Percentiles rank a stretch among this genome's conserved stretches.
These are phyloP conservation scores for Vireo altiloquus DNA, from an alignment of 2,113 vertebrate genomes.

Conservation along the genomic window DNA sequence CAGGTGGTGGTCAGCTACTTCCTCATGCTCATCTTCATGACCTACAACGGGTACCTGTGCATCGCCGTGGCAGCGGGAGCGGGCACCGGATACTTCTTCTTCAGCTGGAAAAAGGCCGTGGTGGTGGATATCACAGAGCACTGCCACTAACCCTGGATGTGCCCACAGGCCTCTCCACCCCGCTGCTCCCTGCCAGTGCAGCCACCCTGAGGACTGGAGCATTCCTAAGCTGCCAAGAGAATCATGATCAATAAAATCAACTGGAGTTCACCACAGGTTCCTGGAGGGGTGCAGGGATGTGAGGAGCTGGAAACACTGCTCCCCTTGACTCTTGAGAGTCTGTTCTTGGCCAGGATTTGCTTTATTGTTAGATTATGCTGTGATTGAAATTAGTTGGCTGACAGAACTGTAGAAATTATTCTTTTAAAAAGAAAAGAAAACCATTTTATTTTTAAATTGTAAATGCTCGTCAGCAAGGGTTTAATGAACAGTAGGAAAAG, in stretches of 20 bases:
- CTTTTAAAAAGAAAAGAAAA: neutral
- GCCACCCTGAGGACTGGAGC: neutral
- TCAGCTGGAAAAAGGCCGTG: slow-evolving; percentile 97
- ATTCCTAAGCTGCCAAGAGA: slow-evolving; percentile 13
- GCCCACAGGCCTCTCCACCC: slow-evolving; percentile 2
- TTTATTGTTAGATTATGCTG: slow-evolving; percentile 41
- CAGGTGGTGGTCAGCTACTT: slow-evolving; percentile 97
- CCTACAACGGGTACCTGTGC: slow-evolving; percentile 96
- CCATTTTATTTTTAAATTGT: slow-evolving; percentile 1
- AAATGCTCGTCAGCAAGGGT: neutral
- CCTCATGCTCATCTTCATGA: slow-evolving; percentile 99
- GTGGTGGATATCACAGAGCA: slow-evolving; percentile 99
- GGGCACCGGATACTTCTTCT: slow-evolving; percentile 93
- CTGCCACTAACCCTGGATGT: slow-evolving; percentile 79
- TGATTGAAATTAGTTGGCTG: slow-evolving; percentile 50
- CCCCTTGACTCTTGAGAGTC: neutral
- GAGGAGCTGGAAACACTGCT: neutral
- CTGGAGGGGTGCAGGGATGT: neutral
- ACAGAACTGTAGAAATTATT: slow-evolving; percentile 13
- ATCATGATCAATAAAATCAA: neutral
- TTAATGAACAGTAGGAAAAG: neutral
- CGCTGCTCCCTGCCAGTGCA: neutral
- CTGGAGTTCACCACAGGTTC: slow-evolving; percentile 26
- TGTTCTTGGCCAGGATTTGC: slow-evolving; percentile 6
- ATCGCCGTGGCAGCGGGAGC: slow-evolving; percentile 89